Evolutionary conservation across 2,113 vertebrate species (phyloP).

Genomic region (Junco hyemalis): DNA sequence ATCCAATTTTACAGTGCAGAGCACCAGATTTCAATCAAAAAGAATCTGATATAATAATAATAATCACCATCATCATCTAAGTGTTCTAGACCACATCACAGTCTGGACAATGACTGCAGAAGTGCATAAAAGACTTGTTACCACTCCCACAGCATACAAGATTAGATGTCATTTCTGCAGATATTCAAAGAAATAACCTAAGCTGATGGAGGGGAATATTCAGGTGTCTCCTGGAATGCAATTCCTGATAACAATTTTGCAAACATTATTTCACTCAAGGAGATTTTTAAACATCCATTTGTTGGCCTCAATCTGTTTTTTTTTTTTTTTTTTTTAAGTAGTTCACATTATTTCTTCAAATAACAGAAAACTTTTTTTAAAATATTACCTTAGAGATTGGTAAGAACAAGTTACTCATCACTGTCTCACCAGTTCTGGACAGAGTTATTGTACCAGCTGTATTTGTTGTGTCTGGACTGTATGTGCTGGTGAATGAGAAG

Average conservation of each 20-base stretch:
- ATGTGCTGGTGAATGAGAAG: not conserved
- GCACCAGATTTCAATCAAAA: not conserved
- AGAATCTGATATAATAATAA: not conserved
- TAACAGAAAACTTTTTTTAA: conserved; percentile 7
- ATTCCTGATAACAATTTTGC: not conserved
- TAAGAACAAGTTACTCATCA: not conserved
- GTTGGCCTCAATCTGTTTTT: not conserved
- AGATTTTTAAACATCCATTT: not conserved
- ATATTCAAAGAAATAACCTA: not conserved
- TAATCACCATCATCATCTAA: not conserved
- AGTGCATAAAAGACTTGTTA: not conserved
- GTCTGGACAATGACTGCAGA: not conserved
- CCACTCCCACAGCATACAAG: not conserved
- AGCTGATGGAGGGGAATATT: not conserved
- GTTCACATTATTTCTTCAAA: not conserved
- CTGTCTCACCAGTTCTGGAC: not conserved
- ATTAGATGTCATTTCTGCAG: not conserved
- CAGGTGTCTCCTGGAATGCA: not conserved
- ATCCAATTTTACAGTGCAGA: not conserved
- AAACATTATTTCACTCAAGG: not conserved
- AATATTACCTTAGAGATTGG: not conserved
- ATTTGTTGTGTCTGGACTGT: not conserved
- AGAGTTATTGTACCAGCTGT: not conserved
- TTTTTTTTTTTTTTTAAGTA: not conserved
- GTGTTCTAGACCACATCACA: not conserved